Evolutionary conservation across 2,113 vertebrate genomes (phyloP).

Genomic region (Caretta caretta): DNA sequence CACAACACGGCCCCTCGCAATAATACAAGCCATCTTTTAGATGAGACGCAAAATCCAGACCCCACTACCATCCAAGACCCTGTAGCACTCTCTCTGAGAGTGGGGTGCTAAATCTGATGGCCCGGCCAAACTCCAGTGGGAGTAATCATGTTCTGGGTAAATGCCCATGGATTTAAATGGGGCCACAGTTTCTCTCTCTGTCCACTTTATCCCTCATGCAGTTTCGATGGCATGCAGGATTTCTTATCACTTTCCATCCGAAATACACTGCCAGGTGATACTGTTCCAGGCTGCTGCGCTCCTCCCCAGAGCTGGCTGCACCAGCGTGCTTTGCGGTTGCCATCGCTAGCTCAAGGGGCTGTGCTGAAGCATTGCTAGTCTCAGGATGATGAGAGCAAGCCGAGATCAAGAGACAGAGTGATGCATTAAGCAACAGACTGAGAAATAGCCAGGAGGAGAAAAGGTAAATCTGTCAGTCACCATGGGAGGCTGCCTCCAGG

Average conservation of each 20-base stretch:
- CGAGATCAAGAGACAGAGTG: not conserved
- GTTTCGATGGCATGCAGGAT: no score
- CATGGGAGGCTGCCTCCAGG: accelerated
- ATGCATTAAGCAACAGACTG: accelerated
- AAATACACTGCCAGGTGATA: no score
- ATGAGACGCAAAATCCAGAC: accelerated
- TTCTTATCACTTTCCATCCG: no score
- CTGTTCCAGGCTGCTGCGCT: no score
- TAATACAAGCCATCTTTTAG: not conserved
- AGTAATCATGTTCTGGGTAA: no score
- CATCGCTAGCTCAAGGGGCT: not conserved
- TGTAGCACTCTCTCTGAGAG: no score
- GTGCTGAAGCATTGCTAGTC: accelerated
- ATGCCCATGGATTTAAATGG: no score
- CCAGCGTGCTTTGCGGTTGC: not conserved
- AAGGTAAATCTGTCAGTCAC: not conserved
- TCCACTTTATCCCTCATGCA: no score
- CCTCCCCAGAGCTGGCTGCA: not conserved
- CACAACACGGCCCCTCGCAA: not conserved
- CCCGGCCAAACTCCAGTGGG: no score
- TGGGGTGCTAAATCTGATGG: no score
- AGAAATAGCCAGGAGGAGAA: not conserved
- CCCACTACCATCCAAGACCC: no score
- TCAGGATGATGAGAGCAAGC: not conserved
- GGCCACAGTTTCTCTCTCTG: not conserved